Base-by-base conservation (phyloP, 1,140 invertebrate species). In the Coptotermes formosanus region DNA sequence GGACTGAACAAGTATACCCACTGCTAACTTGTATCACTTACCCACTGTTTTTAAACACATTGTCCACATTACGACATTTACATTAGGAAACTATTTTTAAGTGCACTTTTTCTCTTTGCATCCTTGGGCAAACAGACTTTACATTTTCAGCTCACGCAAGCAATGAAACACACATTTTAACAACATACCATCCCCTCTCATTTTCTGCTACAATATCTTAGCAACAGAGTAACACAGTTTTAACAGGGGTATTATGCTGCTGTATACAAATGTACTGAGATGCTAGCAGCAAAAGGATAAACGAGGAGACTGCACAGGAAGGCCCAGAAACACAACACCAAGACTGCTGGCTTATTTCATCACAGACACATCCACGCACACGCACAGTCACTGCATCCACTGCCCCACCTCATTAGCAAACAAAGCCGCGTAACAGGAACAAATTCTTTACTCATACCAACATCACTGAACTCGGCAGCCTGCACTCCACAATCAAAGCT, bases 71-170 rank as follows among this genome's bases (percentile, higher is more conserved):
- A 75, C 64, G 30, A 75, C 64, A n/a, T 75, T 75, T 75, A 75
- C 8, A 25, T 75, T 75, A 75, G 64, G 64, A 75, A 75, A n/a
- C 64, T 75, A 30, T 19, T 30, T n/a, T 75, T 75, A 75, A 75
- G 64, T 75, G 64, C 64, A 75, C 64, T 75, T 75, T 75, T 75
- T 75, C 64, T n/a, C n/a, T 30, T 75, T 75, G n/a, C 64, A 75
- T 75, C 64, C 64, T n/a, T 75, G 64, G 64, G 64, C 64, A 75
- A 30, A 75, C n/a, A 75, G 64, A 75, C 19, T 75, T 30, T 25
- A 75, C 25, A 75, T 8, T 75, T 4, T 55, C 52, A 55, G 52
- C 14, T 6, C 64, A n/a, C 8, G 30, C 2, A 30, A 69, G n/a
- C 64, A 69, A 69, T 64, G 16, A 64, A 25, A 64, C 19, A 75